Base-by-base conservation (phyloP, 2,888 invertebrate genomes). In the Ophion ventricosus region DNA sequence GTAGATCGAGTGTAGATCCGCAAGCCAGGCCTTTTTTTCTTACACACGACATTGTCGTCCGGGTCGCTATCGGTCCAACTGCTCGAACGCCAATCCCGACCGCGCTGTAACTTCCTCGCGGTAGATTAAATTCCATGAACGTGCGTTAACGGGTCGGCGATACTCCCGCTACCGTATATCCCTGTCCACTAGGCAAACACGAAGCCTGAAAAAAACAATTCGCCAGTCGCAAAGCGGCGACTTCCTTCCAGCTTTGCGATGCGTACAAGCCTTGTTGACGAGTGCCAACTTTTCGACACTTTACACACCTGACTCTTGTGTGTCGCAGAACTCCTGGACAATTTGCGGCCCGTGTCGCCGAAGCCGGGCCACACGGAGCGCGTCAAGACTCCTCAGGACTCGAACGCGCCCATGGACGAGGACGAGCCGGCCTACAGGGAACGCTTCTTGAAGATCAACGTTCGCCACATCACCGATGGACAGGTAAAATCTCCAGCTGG, bases 381-480 rank as follows among this genome's bases (percentile, higher is more conserved):
- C 69, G 94, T 96, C 56, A 94, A 94, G 85, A 95, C 95, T 40
- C 96, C 96, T 61, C 94, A 94, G 49, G 91, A 92, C 77, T 91
- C 93, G 77, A 92, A 91, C 79, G 91, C 93, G 77, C 90, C 91
- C 43, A 89, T 89, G 77, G 93, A 94, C 54, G 94, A 94, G 76
- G 94, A 95, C 85, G 95, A 95, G 87, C 95, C 95, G 90, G 95
- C 95, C 86, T 96, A 95, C 83, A 97, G 96, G 89, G 96, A 97
- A 94, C 95, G 97, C 88, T 98, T 98, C 94, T 96, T 98, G 91
- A 98, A 98, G 94, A 98, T 98, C 92, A 98, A 98, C 93, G 98
- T 98, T 81, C 95, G 97, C 86, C 98, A 98, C 94, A 97, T 98
- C 93, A 98, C 98, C 83, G 98, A 98, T 94, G 97, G 98, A 90